These are phyloP conservation scores for Beris chalybata DNA, from an alignment of 2,888 invertebrate genomes.

Conservation along the genomic window DNA sequence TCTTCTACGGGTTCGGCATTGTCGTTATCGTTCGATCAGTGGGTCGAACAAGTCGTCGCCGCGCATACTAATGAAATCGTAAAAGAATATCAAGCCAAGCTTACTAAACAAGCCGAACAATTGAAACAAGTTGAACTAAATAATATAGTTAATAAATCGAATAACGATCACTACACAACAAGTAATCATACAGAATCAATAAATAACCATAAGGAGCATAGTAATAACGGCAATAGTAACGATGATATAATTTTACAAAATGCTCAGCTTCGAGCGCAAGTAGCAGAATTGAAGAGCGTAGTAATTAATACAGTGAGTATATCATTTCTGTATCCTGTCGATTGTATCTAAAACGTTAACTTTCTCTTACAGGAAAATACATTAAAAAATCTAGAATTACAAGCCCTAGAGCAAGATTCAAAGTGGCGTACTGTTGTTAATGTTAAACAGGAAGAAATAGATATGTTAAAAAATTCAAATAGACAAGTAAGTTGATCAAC, in stretches of 20 bases:
- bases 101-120: conserved; percentile 36
- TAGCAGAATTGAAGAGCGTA: conserved; percentile 71
- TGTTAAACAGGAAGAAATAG: conserved; percentile 53
- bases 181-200: conserved; percentile 41
- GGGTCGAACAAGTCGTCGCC: conserved; percentile 52
- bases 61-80: conserved; percentile 47
- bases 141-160: conserved; percentile 39
- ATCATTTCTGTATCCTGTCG: conserved; percentile 6
- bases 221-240: conserved; percentile 34
- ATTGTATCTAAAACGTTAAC: conserved; percentile 29
- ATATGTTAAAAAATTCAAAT: conserved; percentile 52
- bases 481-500: conserved; percentile 44
- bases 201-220: conserved; percentile 42
- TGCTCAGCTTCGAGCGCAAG: conserved; percentile 65
- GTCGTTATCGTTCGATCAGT: conserved; percentile 51
- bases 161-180: conserved; percentile 44
- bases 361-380: conserved; percentile 49
- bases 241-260: conserved; percentile 57
- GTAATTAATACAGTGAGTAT: conserved; percentile 75
- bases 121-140: conserved; percentile 40
- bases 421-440: conserved; percentile 53
- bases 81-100: conserved; percentile 19
- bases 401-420: conserved; percentile 53
- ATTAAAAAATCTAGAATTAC: conserved; percentile 52
- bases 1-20: conserved; percentile 48